Percentiles rank a stretch among this genome's conserved stretches.
These are phyloP conservation scores for Colletes collaris DNA, from an alignment of 2,888 invertebrate species.

Conservation along the genomic window DNA sequence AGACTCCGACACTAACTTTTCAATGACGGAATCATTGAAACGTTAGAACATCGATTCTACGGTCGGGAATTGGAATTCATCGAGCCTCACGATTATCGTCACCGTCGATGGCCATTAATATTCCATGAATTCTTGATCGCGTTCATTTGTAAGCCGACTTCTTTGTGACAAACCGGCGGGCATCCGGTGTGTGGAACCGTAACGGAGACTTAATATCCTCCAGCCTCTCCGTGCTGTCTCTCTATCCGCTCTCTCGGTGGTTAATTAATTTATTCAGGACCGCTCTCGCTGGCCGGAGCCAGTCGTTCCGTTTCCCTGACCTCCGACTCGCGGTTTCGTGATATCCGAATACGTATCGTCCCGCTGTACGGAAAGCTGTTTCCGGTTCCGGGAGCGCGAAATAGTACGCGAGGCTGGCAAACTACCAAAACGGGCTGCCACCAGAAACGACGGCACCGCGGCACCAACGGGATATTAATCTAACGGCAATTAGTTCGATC, in stretches of 20 bases:
- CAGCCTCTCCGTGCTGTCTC: not conserved
- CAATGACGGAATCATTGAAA: too few species aligned
- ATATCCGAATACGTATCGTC: slow-evolving; percentile 48
- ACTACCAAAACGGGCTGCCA: slow-evolving; percentile 74
- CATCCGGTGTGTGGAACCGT: slow-evolving; percentile 4
- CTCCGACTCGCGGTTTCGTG: slow-evolving; percentile 24
- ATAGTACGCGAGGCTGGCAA: slow-evolving; percentile 76
- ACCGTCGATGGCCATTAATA: slow-evolving; percentile 2
- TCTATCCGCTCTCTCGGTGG: not conserved
- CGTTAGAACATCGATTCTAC: too few species aligned
- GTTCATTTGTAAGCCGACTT: not conserved
- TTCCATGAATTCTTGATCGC: slow-evolving; percentile 10
- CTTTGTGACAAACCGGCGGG: slow-evolving; percentile 18
- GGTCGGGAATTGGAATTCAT: not conserved
- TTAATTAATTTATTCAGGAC: slow-evolving; percentile 56
- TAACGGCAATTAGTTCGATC: slow-evolving; percentile 69
- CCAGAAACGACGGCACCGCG: slow-evolving; percentile 67
- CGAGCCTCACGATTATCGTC: not conserved
- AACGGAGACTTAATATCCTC: slow-evolving; percentile 27
- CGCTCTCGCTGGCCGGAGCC: slow-evolving; percentile 16
- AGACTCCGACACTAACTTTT: too few species aligned
- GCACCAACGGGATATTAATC: slow-evolving; percentile 78
- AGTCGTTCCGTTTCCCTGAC: slow-evolving; percentile 30
- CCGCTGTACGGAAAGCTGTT: slow-evolving; percentile 53
- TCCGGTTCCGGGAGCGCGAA: slow-evolving; percentile 73